Conservation (phyloP, 2,113 vertebrate genomes). For the Xerus inauris region DNA sequence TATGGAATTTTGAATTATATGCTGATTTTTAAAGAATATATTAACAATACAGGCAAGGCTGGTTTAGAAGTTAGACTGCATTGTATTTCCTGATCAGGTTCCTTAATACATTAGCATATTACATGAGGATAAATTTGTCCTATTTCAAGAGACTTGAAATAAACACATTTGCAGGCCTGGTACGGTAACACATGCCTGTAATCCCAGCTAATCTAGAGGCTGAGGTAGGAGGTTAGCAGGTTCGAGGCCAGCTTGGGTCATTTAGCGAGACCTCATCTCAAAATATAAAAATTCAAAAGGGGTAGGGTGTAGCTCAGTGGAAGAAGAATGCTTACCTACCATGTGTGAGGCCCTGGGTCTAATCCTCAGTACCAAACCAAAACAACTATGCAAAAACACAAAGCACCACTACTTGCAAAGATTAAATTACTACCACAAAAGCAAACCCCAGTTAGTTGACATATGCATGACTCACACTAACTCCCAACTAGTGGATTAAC, state of each 20-base stretch:
- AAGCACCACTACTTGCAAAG: background rate
- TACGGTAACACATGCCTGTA: background rate
- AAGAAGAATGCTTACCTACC: background rate
- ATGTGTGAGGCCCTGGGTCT: background rate
- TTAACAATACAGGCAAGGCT: background rate
- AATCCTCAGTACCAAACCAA: background rate
- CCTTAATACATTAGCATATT: background rate
- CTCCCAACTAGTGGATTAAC: background rate
- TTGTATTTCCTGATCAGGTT: background rate
- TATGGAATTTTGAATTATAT: background rate
- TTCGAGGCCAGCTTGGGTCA: background rate
- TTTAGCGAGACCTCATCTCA: background rate
- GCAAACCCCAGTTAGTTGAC: background rate
- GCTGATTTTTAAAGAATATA: background rate
- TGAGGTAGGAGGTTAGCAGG: background rate
- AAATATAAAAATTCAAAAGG: background rate
- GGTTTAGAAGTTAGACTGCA: background rate
- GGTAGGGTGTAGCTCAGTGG: background rate
- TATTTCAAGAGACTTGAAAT: conserved; percentile 32
- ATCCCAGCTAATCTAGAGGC: too few relatives aligned
- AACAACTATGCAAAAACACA: background rate
- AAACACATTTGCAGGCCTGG: background rate
- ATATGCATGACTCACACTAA: background rate
- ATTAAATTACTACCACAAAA: background rate
- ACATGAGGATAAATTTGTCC: background rate